phyloP scores from a whole-genome alignment of 37 sponge, comb jelly and placozoan species.

The Cliona cf. orientalis region DNA sequence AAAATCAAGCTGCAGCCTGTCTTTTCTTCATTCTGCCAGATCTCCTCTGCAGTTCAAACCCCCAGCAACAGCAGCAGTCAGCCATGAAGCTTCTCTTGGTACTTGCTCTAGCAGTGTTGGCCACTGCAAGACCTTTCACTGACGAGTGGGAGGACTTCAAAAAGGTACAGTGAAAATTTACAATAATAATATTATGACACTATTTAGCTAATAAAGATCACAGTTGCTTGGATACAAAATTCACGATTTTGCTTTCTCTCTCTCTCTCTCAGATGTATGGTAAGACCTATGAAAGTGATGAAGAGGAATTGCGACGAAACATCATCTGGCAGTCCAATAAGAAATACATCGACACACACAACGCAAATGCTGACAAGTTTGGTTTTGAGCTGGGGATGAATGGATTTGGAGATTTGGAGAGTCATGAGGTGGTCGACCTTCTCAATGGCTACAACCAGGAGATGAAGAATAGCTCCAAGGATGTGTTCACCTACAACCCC shows the following conservation, averaged over 20 bases:
- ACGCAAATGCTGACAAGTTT: constrained; percentile 32
- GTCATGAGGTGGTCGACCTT: constrained; percentile 44
- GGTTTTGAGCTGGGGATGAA: constrained; percentile 70
- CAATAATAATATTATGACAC: no score
- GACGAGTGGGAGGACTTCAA: constrained; percentile 66
- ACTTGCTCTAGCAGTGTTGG: constrained; percentile 16
- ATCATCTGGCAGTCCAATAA: constrained; percentile 57
- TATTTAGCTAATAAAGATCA: no score
- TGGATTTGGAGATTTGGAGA: constrained; percentile 55
- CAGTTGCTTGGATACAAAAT: no score
- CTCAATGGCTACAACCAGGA: constrained; percentile 30
- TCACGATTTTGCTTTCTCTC: no score
- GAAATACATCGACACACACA: constrained; percentile 57
- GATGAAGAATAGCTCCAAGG: constrained; percentile 4
- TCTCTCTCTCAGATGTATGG: constrained; percentile 29
- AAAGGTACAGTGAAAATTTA: no score
- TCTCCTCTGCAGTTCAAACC: no score
- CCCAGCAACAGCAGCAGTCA: no score
- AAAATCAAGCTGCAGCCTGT: no score
- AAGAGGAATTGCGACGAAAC: constrained; percentile 36
- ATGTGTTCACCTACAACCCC: background rate
- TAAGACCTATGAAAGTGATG: constrained; percentile 31
- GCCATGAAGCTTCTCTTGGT: constrained; percentile 50
- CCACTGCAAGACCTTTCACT: constrained; percentile 20
- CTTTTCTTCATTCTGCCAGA: no score